These are phyloP conservation scores for Cossypha heuglini DNA, from an alignment of 2,797 vertebrate genomes.

Conservation along the genomic window DNA sequence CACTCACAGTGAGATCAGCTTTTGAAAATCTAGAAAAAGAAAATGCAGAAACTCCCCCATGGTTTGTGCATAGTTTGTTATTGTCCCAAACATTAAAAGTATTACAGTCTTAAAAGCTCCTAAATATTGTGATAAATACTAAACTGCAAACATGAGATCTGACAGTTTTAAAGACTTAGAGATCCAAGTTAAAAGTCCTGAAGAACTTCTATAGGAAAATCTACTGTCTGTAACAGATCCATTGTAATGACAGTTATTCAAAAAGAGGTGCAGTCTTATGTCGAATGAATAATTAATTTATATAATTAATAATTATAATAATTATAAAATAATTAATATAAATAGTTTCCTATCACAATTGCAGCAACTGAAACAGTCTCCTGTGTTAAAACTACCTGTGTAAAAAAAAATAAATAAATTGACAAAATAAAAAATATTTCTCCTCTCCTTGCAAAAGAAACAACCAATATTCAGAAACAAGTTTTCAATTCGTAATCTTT, in stretches of 20 bases:
- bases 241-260: background rate
- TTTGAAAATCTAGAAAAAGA: background rate
- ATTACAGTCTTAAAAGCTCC: background rate
- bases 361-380: background rate
- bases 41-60: background rate
- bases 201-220: background rate
- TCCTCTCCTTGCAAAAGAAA: background rate
- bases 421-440: background rate
- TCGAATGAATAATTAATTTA: background rate
- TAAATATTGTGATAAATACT: background rate
- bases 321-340: no score
- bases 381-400: background rate
- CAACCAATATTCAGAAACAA: background rate
- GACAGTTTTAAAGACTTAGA: background rate
- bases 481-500: background rate
- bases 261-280: background rate
- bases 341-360: background rate
- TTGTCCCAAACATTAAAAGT: background rate
- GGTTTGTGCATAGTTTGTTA: background rate
- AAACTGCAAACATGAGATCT: background rate
- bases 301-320: no score
- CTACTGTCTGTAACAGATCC: background rate
- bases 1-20: background rate
- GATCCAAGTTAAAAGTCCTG: background rate
- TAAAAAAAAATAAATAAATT: background rate